phyloP scores from a whole-genome alignment of 2,113 vertebrate genomes.

The Podarcis cretensis region DNA sequence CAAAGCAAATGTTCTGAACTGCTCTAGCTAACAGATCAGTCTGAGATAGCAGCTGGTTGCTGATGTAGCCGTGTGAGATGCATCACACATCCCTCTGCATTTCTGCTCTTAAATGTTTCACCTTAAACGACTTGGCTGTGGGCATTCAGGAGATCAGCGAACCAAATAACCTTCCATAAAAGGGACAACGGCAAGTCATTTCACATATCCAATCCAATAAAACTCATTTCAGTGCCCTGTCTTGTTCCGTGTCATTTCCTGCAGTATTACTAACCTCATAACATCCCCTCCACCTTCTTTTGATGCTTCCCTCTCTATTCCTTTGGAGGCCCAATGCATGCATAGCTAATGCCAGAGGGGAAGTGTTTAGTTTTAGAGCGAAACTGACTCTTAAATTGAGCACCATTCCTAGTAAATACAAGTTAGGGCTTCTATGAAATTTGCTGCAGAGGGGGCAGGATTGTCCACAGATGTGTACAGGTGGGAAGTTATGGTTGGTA shows the following conservation, averaged over 20 bases:
- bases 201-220: background rate
- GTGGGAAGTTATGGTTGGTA: background rate
- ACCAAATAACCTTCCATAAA: background rate
- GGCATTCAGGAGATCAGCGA: background rate
- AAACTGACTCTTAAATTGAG: background rate
- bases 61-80: background rate
- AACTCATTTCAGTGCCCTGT: background rate
- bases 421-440: background rate
- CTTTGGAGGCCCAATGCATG: background rate
- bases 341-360: background rate
- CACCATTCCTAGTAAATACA: background rate
- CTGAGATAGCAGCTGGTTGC: background rate
- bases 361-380: background rate
- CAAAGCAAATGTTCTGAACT: background rate
- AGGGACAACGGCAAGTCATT: background rate
- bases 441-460: no score
- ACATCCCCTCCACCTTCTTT: background rate
- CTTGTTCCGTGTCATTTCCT: slow-evolving; percentile 10
- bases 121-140: background rate
- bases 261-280: background rate
- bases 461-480: background rate
- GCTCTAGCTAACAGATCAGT: background rate
- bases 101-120: background rate
- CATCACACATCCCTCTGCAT: background rate
- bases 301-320: background rate